These are phyloP conservation scores for Exocentrus adspersus DNA, from an alignment of 2,888 invertebrate genomes.

Conservation along the genomic window DNA sequence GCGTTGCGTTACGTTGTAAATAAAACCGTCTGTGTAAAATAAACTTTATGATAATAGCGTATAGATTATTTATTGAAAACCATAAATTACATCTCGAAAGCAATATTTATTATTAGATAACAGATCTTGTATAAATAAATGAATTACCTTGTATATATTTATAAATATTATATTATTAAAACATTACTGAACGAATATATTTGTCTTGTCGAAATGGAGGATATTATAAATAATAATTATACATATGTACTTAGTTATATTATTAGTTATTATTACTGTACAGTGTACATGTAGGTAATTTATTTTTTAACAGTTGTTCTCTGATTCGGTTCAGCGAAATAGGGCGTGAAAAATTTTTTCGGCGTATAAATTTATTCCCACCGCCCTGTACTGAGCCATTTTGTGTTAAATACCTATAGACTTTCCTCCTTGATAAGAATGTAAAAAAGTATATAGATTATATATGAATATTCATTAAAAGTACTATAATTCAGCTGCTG, in stretches of 20 bases:
- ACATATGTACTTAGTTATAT: too few species aligned
- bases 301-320: too few species aligned
- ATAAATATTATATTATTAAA: slow-evolving; percentile 42
- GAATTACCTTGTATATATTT: slow-evolving; percentile 48
- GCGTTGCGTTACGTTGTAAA: slow-evolving; percentile 20
- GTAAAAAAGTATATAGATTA: slow-evolving; percentile 47
- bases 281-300: too few species aligned
- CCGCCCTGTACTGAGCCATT: slow-evolving; percentile 40
- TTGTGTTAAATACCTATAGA: slow-evolving; percentile 45
- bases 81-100: slow-evolving; percentile 44
- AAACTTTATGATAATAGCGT: slow-evolving; percentile 36
- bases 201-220: slow-evolving; percentile 17
- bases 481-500: slow-evolving; percentile 38
- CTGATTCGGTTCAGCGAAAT: too few species aligned
- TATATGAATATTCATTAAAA: slow-evolving; percentile 46
- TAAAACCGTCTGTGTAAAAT: slow-evolving; percentile 30
- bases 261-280: too few species aligned
- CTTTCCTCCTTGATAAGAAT: slow-evolving; percentile 41
- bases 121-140: slow-evolving; percentile 35
- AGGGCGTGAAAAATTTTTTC: too few species aligned
- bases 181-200: slow-evolving; percentile 24
- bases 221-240: too few species aligned
- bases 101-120: slow-evolving; percentile 54
- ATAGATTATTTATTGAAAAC: slow-evolving; percentile 49
- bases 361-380: neutral